phyloP scores from a whole-genome alignment of 2,888 invertebrate species.

The Diarsia dahlii region DNA sequence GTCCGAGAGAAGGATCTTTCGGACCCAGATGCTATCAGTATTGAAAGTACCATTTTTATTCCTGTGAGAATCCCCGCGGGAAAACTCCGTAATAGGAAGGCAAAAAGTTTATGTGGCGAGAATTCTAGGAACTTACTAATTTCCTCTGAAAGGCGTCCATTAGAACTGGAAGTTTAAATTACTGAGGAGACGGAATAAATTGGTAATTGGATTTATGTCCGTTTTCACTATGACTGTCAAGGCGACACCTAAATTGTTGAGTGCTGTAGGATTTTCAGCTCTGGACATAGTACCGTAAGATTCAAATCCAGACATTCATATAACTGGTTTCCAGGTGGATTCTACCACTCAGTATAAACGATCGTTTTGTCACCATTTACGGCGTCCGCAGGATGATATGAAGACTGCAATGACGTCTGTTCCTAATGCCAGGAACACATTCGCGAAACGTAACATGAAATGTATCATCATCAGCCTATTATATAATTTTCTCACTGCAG shows the following conservation, averaged over 20 bases:
- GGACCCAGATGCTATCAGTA: background rate
- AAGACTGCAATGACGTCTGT: constrained; percentile 1
- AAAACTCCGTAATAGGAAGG: background rate
- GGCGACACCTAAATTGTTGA: background rate
- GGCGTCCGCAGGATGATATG: constrained; percentile 39
- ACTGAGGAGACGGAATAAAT: constrained; percentile 7
- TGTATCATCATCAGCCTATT: too few relatives aligned
- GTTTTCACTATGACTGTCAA: background rate
- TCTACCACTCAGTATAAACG: constrained; percentile 27
- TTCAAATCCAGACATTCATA: background rate
- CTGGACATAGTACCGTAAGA: background rate
- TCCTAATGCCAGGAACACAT: too few relatives aligned
- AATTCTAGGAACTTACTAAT: background rate
- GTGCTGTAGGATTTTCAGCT: background rate
- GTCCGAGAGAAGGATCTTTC: background rate
- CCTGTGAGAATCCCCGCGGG: background rate
- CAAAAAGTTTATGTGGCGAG: constrained; percentile 1
- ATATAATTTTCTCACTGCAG: too few relatives aligned
- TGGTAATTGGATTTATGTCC: constrained; percentile 21
- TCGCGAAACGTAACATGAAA: too few relatives aligned
- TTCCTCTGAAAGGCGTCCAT: background rate
- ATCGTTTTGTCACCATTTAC: constrained; percentile 32
- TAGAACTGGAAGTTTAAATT: background rate
- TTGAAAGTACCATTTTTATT: background rate
- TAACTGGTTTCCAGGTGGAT: background rate